phyloP scores from a whole-genome alignment of 2,113 vertebrate genomes.

The Channa maculata region DNA sequence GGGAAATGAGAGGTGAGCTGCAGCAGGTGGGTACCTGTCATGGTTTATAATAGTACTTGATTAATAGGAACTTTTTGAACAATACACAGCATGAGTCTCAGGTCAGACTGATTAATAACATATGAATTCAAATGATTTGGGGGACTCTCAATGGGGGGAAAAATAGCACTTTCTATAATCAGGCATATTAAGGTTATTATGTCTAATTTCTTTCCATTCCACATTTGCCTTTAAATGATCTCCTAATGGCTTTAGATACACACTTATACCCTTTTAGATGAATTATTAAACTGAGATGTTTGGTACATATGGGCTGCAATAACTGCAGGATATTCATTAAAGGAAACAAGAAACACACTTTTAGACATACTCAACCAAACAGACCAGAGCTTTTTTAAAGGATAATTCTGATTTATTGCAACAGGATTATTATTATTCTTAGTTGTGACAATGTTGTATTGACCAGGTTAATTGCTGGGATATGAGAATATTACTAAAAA shows the following conservation, averaged over 20 bases:
- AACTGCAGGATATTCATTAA: background rate
- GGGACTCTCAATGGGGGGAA: slow-evolving; percentile 12
- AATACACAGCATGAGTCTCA: slow-evolving; percentile 18
- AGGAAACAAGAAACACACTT: background rate
- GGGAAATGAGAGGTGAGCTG: slow-evolving; percentile 2
- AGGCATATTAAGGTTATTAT: slow-evolving; percentile 39
- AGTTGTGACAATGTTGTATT: background rate
- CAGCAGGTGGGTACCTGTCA: slow-evolving; percentile 25
- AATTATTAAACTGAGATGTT: slow-evolving; percentile 9
- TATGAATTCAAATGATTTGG: slow-evolving; percentile 39
- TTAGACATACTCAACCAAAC: background rate
- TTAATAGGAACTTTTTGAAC: slow-evolving; percentile 50
- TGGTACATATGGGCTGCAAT: background rate
- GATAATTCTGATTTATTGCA: background rate
- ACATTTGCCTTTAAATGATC: slow-evolving; percentile 30
- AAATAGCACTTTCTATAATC: slow-evolving; percentile 40
- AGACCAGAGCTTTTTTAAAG: background rate
- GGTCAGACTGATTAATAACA: slow-evolving; percentile 43
- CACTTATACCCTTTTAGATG: slow-evolving; percentile 3
- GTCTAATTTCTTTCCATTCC: slow-evolving; percentile 27
- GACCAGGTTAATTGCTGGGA: background rate
- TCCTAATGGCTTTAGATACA: slow-evolving; percentile 13
- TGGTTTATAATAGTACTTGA: slow-evolving; percentile 35
- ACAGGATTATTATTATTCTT: background rate
- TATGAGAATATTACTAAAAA: background rate